Evolutionary conservation across 2,797 vertebrate species (phyloP), one percentile per base, ranked within the genome.

Genomic region (Melanitta fusca): DNA sequence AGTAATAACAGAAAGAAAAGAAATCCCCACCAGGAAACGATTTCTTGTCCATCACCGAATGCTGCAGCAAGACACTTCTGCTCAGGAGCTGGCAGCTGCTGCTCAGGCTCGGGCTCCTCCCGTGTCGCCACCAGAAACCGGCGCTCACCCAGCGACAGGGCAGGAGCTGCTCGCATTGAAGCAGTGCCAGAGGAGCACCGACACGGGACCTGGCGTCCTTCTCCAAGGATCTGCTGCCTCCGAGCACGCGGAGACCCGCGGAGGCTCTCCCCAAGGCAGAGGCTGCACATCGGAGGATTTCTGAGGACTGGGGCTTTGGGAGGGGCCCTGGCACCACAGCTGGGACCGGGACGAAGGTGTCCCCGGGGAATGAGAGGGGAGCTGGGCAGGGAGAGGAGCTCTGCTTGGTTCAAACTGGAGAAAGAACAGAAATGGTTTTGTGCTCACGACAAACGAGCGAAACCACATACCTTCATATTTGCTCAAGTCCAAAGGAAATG

Each of bases 261-360:
- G 58, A 80, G 62, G 54, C 34, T 45, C 54, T 28, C 16, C 61
- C 27, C 64, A 27, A 0, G 0, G 8, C 34, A 5, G 2, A 65
- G 36, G 32, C 1, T n/a, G 73, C 72, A 41, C 41, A 38, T 17
- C 2, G 1, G 10, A 20, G 57, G n/a, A 8, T 32, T 32, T 75
- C 61, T 13, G 45, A 17, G 8, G 15, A 6, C 9, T 0, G 0
- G 24, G 47, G 16, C 1, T 19, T 53, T 71, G 68, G 54, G 57
- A 60, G 38, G 36, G 45, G 18, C 69, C 2, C 2, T 27, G 64
- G 32, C 38, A 9, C 22, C 34, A 22, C 32, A 34, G n/a, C 85
- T 57, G 45, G 62, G 77, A 41, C 30, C 0, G 3, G 43, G 73
- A 71, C 20, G 58, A 73, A 70, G 0, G 19, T 13, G 51, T 10